These are phyloP conservation scores for Ormyrus rosae DNA, from an alignment of 2,888 invertebrate genomes.

Conservation along the genomic window DNA sequence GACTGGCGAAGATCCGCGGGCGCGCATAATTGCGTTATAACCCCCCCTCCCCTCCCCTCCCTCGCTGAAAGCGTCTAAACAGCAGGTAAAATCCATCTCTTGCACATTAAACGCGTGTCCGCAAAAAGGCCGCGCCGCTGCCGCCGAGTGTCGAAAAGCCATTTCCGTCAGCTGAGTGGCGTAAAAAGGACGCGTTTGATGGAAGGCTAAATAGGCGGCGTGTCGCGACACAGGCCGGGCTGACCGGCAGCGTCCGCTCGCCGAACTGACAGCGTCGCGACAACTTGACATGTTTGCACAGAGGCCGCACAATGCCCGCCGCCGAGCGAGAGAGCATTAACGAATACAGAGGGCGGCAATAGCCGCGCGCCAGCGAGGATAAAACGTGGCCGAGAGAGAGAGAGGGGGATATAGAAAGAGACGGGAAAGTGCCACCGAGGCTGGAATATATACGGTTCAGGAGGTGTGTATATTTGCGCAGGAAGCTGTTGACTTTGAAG, in stretches of 20 bases:
- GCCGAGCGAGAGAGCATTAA: slow-evolving; percentile 6
- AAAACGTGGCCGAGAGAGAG: not conserved
- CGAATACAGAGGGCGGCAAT: not conserved
- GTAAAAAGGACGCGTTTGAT: slow-evolving; percentile 68
- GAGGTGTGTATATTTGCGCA: not conserved
- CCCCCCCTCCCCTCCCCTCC: not conserved
- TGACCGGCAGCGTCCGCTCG: slow-evolving; percentile 60
- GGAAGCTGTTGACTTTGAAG: slow-evolving; percentile 1
- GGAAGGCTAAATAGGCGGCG: slow-evolving; percentile 69
- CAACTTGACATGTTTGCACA: slow-evolving; percentile 73
- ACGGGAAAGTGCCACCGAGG: not conserved
- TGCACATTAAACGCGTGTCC: not conserved
- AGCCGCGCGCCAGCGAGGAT: not conserved
- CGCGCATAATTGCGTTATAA: not conserved
- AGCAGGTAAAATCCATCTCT: slow-evolving; percentile 13
- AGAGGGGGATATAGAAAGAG: not conserved
- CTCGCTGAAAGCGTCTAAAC: not conserved
- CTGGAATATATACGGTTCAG: too few species aligned
- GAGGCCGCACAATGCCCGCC: slow-evolving; percentile 66
- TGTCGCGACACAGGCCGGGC: slow-evolving; percentile 65
- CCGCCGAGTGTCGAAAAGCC: slow-evolving; percentile 58
- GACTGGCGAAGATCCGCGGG: not conserved
- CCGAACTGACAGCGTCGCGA: slow-evolving; percentile 68
- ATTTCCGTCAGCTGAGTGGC: slow-evolving; percentile 63
- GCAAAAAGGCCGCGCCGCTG: slow-evolving; percentile 14